Conservation (phyloP, 2,797 vertebrate species). For the Channa striata region DNA sequence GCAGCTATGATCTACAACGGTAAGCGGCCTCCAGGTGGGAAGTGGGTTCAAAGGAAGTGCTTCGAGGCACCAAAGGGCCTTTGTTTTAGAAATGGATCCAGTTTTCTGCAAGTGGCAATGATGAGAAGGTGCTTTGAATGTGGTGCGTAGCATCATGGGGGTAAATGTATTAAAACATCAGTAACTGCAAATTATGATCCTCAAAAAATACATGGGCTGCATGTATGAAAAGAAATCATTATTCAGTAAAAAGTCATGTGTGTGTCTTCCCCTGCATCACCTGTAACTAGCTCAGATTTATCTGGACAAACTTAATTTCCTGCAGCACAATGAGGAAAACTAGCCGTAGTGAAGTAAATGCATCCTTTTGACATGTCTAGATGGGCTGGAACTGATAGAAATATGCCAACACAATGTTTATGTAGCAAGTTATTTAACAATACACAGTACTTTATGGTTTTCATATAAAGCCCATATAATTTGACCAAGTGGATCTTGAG, state of each 20-base stretch:
- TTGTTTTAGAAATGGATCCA: no score
- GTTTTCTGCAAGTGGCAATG: no score
- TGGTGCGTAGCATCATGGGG: no score
- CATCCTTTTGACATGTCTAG: not conserved
- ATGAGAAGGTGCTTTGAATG: no score
- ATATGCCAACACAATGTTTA: not conserved
- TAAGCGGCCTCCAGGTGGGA: conserved; percentile 59
- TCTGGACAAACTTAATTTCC: not conserved
- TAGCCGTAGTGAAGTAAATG: not conserved
- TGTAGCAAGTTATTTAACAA: no score
- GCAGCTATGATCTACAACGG: conserved; percentile 88
- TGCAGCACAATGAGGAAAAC: not conserved
- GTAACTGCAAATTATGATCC: not conserved
- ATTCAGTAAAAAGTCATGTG: no score
- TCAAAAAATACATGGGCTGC: not conserved
- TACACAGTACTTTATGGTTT: not conserved
- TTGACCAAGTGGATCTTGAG: not conserved
- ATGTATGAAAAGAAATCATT: no score
- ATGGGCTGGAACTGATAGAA: not conserved
- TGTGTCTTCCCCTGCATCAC: not conserved
- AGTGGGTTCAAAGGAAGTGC: not conserved
- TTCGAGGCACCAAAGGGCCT: not conserved
- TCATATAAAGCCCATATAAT: not conserved
- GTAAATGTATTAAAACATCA: not conserved
- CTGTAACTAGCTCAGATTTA: no score